Base-by-base conservation (phyloP, 2,113 vertebrate species). In the Actenoides hombroni region DNA sequence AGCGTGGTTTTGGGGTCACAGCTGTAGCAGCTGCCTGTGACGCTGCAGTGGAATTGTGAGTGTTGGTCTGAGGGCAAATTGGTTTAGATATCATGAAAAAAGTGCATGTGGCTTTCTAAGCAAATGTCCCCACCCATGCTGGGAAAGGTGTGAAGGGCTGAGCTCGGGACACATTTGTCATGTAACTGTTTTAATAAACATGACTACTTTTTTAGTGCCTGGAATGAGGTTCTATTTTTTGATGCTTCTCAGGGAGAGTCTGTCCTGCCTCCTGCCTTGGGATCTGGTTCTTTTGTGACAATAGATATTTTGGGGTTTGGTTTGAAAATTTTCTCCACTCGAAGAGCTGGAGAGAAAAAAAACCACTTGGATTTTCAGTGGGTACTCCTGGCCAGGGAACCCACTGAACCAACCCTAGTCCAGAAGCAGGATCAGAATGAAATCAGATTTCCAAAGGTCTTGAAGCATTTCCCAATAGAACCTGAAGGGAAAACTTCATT, bases 131-230 rank as follows among this genome's bases (percentile, higher is more conserved):
- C 33, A 7, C 29, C 74, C 9, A 1, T 0, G 3, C 25, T 86
- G 3, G 3, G 81, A 15, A 40, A 70, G 68, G 37, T 23, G 2
- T 9, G 53, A 48, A 23, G 61, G 10, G 61, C 85, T n/a, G 85
- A 87, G 28, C 64, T 88, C 35, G 20, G 77, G 64, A 10, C 11
- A 5, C 13, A 0, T 76, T 77, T 78, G 37, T 37, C 69, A 15
- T n/a, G 25, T 49, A 57, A 64, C n/a, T 73, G 74, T 65, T 19
- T 51, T 37, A 96, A 96, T 96, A 96, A 97, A 96, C 3, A 1
- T 71, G 86, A 82, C 46, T 71, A 18, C 54, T 35, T 83, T 87
- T 78, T 71, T 35, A 93, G 71, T 70, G 76, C 90, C 70, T 61
- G 33, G 60, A 93, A 92, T 40, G n/a, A 73, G 15, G 12, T 40